Conservation (phyloP, 2,113 vertebrate species). For the Hippocampus zosterae region DNA sequence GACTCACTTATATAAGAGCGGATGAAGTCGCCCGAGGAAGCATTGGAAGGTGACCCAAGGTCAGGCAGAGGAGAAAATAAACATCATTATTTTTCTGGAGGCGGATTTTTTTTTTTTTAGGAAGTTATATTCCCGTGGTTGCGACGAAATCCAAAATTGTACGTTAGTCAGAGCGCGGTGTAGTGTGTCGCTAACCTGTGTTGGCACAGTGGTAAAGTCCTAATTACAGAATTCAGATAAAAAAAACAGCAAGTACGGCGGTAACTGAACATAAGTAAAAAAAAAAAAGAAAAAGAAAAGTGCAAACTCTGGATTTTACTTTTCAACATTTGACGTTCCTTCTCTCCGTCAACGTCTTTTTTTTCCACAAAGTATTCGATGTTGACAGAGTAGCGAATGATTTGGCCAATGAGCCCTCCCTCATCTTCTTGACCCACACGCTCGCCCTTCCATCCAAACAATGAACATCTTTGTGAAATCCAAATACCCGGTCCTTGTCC, state of each 20-base stretch:
- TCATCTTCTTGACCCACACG: slow-evolving; percentile 8
- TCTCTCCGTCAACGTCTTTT: not conserved
- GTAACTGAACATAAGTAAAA: too few relatives aligned
- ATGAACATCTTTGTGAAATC: slow-evolving; percentile 60
- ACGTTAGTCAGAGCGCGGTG: not conserved
- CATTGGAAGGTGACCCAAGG: not conserved
- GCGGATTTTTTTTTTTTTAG: not conserved
- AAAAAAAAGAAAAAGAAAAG: too few relatives aligned
- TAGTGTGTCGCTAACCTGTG: not conserved
- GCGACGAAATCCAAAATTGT: not conserved
- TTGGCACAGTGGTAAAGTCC: too few relatives aligned
- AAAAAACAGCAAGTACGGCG: too few relatives aligned
- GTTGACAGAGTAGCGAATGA: not conserved
- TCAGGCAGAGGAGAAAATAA: not conserved
- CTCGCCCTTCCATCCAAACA: slow-evolving; percentile 41
- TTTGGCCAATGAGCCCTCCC: not conserved
- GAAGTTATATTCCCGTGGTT: not conserved
- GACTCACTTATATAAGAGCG: slow-evolving; percentile 49
- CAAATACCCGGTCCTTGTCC: slow-evolving; percentile 60
- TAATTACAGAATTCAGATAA: too few relatives aligned
- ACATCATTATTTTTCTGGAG: not conserved
- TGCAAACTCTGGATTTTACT: too few relatives aligned
- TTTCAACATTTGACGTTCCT: too few relatives aligned
- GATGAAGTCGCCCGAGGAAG: slow-evolving; percentile 33
- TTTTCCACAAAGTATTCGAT: not conserved